A percentile compares a stretch with the other conserved stretches of the same genome.
Evolutionary conservation across 2,888 invertebrate species (phyloP).

Genomic region (Aethes cnicana): DNA sequence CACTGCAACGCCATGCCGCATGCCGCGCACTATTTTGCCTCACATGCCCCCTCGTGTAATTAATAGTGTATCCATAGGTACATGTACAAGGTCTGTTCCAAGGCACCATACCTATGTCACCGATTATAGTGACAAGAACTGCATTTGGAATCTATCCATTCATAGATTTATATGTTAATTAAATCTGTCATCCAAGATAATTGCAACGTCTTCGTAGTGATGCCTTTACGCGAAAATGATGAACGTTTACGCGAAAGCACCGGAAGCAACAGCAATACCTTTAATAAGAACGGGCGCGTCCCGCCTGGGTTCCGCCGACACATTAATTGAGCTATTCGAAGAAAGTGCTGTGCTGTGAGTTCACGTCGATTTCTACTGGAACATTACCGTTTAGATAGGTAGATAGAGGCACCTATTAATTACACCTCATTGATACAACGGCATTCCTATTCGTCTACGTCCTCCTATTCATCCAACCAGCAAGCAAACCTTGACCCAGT

Average conservation of each 20-base stretch:
- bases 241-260: slow-evolving; percentile 48
- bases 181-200: no score
- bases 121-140: no score
- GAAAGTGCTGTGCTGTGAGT: slow-evolving; percentile 12
- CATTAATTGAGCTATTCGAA: slow-evolving; percentile 27
- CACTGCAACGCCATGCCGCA: slow-evolving; percentile 21
- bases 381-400: background rate
- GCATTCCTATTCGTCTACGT: slow-evolving; percentile 52
- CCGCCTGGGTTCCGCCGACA: slow-evolving; percentile 23
- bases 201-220: no score
- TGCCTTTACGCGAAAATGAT: no score
- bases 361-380: background rate
- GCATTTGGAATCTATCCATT: no score
- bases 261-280: slow-evolving; percentile 53
- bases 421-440: slow-evolving; percentile 14
- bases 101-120: no score
- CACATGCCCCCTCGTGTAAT: no score
- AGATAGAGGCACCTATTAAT: slow-evolving; percentile 5
- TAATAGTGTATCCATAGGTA: no score
- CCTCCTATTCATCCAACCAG: slow-evolving; percentile 54
- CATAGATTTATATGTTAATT: no score
- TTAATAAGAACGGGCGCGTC: slow-evolving; percentile 43
- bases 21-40: slow-evolving; percentile 26
- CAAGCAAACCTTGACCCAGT: slow-evolving; percentile 71
- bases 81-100: no score